These are phyloP conservation scores for Callospermophilus lateralis DNA, from an alignment of 2,113 vertebrate species.

Conservation along the genomic window DNA sequence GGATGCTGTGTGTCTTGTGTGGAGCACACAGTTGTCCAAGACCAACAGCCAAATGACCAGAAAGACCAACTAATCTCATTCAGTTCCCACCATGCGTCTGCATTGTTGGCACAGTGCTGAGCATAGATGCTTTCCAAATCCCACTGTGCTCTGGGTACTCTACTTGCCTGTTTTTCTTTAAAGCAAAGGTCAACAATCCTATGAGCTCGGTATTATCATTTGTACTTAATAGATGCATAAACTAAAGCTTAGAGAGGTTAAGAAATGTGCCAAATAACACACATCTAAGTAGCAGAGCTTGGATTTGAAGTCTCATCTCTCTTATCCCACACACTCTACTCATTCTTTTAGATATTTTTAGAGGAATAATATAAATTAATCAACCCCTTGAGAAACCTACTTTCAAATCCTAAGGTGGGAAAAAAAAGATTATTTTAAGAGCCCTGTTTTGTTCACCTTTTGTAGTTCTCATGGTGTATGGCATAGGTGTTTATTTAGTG, in stretches of 20 bases:
- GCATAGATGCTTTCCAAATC: background rate
- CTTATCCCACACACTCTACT: background rate
- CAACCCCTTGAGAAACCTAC: background rate
- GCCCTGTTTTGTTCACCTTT: background rate
- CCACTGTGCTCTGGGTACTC: background rate
- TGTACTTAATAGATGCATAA: conserved; percentile 21
- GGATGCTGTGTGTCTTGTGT: background rate
- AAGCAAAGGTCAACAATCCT: background rate
- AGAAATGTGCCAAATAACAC: conserved; percentile 6
- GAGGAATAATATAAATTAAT: conserved; percentile 49
- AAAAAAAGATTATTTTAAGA: background rate
- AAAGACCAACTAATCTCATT: background rate
- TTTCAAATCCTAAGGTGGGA: background rate
- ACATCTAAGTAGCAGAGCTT: background rate
- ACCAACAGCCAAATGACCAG: background rate
- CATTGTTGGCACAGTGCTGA: no score
- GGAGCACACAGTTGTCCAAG: background rate
- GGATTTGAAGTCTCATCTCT: background rate
- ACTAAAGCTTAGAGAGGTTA: conserved; percentile 30
- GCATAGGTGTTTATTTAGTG: background rate
- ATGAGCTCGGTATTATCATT: background rate
- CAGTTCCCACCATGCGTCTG: background rate
- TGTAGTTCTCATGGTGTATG: background rate
- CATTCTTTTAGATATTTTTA: conserved; percentile 45
- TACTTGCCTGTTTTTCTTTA: background rate